Evolutionary conservation across 2,888 invertebrate species (phyloP), one percentile per base, ranked within the genome.

Genomic region (Cyclophora albipunctata): DNA sequence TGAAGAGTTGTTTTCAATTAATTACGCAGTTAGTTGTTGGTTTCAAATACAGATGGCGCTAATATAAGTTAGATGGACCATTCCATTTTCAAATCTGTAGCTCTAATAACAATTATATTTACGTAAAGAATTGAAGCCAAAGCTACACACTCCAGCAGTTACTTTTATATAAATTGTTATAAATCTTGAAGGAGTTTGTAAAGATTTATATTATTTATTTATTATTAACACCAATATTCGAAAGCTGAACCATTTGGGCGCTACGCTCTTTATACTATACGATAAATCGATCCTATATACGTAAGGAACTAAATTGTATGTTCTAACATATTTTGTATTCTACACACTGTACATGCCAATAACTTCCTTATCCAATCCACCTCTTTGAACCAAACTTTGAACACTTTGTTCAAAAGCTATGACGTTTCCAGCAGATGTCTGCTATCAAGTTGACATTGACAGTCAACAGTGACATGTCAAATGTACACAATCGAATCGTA

Each of bases 171-270:
- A 53, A 56, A 48, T 66, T 60, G 63, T 56, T 63, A 50, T 68
- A 67, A 71, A 71, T 67, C 71, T 79, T 78, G 76, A 74, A 75
- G 72, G 72, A 78, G 37, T 78, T 80, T 78, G 75, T 82, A 80
- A 76, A 83, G 73, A 78, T 37, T 37, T 37, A 37, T 37, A 77
- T 75, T 71, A 69, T 71, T 73, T 81, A 81, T 69, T 65, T 57
- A 59, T 54, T 40, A 45, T 54, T 51, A 57, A 61, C 72, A 78
- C 87, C 87, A 87, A 88, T 88, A 88, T 88, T 88, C 69, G 87
- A 88, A 88, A 88, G 87, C 87, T 88, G 87, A 81, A 86, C 85
- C 72, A 80, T 74, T 20, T 76, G 73, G 66, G 66, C 69, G 68
- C 83, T 84, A 85, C 73, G 57, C 62, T 73, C 69, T 69, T 79